A percentile compares a stretch with the other conserved stretches of the same genome.
Conservation (phyloP, 2,888 invertebrate species). For the Escarpia spicata region DNA sequence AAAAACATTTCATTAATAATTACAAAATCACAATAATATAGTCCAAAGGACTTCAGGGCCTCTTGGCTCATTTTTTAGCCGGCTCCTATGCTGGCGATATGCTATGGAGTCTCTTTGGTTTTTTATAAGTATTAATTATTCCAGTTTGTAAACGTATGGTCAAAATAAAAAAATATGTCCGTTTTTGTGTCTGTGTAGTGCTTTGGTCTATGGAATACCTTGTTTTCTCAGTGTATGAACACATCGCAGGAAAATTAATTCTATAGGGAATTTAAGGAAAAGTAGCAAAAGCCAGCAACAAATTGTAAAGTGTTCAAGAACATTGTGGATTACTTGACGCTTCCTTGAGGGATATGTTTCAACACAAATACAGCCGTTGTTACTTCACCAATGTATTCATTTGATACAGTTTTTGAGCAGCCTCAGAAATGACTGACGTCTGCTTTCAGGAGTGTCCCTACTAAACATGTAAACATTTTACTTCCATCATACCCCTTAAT, state of each 20-base stretch:
- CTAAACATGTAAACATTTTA: too few relatives aligned
- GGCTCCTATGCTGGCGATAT: too few relatives aligned
- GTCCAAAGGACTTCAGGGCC: too few relatives aligned
- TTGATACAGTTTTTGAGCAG: not conserved
- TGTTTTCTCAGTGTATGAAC: not conserved
- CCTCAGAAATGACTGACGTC: not conserved
- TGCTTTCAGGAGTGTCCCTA: constrained; percentile 63
- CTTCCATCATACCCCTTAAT: too few relatives aligned
- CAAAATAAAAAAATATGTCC: too few relatives aligned
- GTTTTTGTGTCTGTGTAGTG: not conserved
- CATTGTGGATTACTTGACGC: not conserved
- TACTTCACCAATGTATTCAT: not conserved
- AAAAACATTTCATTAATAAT: too few relatives aligned
- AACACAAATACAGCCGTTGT: not conserved
- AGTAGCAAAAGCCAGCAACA: not conserved
- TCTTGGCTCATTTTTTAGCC: too few relatives aligned
- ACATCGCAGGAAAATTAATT: not conserved
- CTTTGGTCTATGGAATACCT: not conserved
- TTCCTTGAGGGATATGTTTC: not conserved
- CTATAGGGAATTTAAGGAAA: not conserved
- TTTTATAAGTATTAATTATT: too few relatives aligned
- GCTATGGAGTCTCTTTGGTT: too few relatives aligned
- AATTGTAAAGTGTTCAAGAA: not conserved
- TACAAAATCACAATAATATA: too few relatives aligned
- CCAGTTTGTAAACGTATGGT: too few relatives aligned